Evolutionary conservation across 2,113 vertebrate species (phyloP).

Genomic region (Octodon degus): DNA sequence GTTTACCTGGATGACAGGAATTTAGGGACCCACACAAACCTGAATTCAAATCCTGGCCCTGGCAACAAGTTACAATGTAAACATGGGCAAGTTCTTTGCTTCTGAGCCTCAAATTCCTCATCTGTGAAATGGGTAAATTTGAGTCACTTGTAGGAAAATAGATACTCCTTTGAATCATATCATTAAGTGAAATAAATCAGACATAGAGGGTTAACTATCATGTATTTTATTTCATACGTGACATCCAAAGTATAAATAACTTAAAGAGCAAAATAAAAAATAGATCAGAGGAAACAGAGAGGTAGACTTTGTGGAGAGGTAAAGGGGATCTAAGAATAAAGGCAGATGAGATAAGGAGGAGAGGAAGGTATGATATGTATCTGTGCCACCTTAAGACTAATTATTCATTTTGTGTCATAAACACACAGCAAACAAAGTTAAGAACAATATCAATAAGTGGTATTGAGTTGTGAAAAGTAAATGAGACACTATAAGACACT

Average conservation of each 20-base stretch:
- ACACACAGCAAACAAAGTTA: neutral
- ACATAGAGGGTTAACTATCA: neutral
- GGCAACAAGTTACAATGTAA: neutral
- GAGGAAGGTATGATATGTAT: neutral
- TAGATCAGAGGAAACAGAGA: neutral
- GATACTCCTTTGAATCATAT: neutral
- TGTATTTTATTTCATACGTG: neutral
- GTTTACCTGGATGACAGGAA: neutral
- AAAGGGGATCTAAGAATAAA: neutral
- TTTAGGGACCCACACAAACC: neutral
- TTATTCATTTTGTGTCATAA: neutral
- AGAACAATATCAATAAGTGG: neutral
- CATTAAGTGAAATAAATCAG: neutral
- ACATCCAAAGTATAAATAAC: neutral
- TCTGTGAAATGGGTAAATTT: neutral
- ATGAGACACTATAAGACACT: neutral
- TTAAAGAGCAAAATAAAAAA: neutral
- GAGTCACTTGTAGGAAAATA: neutral
- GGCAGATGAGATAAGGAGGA: neutral
- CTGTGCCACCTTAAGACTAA: neutral
- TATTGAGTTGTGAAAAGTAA: slow-evolving; percentile 1
- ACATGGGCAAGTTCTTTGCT: neutral
- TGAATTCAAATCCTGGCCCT: slow-evolving; percentile 50
- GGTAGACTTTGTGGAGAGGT: neutral
- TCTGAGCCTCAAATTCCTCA: neutral